These are phyloP conservation scores for Laticauda colubrina DNA, from an alignment of 2,113 vertebrate genomes.

Conservation along the genomic window DNA sequence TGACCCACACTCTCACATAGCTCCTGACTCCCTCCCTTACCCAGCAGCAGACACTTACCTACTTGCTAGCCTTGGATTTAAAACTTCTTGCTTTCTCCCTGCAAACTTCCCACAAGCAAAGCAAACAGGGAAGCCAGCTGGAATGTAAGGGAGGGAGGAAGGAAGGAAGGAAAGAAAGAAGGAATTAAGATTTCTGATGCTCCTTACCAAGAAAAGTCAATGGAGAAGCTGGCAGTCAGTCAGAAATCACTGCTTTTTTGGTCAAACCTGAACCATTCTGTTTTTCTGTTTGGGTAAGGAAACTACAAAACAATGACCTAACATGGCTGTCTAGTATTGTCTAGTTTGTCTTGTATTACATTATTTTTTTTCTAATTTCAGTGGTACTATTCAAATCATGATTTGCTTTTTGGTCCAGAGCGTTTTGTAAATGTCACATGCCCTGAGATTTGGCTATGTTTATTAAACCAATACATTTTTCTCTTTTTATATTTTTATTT, in stretches of 20 bases:
- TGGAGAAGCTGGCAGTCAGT: neutral
- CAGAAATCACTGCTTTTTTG: neutral
- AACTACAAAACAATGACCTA: neutral
- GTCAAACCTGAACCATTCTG: neutral
- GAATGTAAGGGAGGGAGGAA: neutral
- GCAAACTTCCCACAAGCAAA: neutral
- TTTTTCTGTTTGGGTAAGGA: neutral
- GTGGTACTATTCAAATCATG: constrained; percentile 39
- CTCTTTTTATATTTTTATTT: constrained; percentile 22
- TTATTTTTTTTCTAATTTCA: neutral
- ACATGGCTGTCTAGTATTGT: neutral
- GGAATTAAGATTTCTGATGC: neutral
- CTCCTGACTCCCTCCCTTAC: neutral
- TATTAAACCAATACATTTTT: constrained; percentile 8
- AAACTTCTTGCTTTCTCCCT: neutral
- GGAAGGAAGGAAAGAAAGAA: neutral
- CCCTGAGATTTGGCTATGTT: constrained; percentile 25
- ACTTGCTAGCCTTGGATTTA: neutral
- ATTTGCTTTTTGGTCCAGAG: neutral
- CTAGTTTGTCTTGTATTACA: neutral
- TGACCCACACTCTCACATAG: neutral
- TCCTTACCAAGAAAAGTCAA: neutral
- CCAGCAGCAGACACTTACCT: neutral
- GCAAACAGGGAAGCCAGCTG: neutral
- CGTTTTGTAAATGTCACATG: constrained; percentile 15